These are phyloP conservation scores for Macrosiphum euphorbiae DNA, from an alignment of 2,888 invertebrate genomes.

Conservation along the genomic window DNA sequence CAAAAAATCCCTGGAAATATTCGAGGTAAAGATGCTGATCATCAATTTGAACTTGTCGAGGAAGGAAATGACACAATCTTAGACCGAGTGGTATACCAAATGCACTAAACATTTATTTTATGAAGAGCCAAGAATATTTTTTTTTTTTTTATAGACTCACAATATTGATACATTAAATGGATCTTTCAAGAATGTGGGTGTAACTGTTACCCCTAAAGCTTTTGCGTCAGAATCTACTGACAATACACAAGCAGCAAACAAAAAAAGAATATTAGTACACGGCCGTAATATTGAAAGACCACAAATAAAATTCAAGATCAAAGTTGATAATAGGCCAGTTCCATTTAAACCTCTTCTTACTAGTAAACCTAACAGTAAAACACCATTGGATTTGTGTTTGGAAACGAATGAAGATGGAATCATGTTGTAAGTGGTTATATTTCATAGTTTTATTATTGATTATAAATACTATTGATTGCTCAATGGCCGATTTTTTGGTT, in stretches of 20 bases:
- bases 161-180: constrained; percentile 60
- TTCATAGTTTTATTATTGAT: background rate
- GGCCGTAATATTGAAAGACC: constrained; percentile 84
- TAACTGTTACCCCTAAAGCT: constrained; percentile 59
- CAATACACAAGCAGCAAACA: constrained; percentile 54
- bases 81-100: constrained; percentile 79
- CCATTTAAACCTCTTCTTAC: constrained; percentile 88
- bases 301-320: constrained; percentile 86
- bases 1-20: constrained; percentile 75
- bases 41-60: constrained; percentile 81
- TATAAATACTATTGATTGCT: too few relatives aligned
- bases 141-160: constrained; percentile 46
- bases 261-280: constrained; percentile 68
- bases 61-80: constrained; percentile 88
- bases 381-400: constrained; percentile 82
- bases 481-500: too few relatives aligned
- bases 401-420: constrained; percentile 75
- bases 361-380: constrained; percentile 89
- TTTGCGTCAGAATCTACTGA: constrained; percentile 69
- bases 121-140: background rate
- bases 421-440: constrained; percentile 71
- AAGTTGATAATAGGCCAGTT: constrained; percentile 81
- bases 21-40: constrained; percentile 74
- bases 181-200: background rate
- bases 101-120: background rate